Conservation (phyloP, 92 coral and sea anemone species). For the Phenganax stokvisi region DNA sequence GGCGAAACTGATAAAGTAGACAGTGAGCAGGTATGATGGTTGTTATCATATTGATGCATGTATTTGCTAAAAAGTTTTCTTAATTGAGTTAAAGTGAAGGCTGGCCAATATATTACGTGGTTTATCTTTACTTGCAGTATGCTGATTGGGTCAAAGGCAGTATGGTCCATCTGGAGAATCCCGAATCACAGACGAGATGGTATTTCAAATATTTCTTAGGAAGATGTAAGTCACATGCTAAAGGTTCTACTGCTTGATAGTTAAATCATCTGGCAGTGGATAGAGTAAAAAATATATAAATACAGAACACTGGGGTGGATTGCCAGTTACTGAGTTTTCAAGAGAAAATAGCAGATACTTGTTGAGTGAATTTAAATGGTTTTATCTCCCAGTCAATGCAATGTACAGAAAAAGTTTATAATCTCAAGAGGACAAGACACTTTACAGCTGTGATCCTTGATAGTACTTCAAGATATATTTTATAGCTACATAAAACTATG, state of each 20-base stretch:
- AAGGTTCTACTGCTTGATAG: background rate
- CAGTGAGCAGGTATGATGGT: constrained; percentile 21
- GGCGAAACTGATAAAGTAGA: constrained; percentile 68
- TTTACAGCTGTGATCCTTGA: background rate
- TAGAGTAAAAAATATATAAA: too few species aligned
- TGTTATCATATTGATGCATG: background rate
- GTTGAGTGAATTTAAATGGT: too few species aligned
- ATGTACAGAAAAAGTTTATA: too few species aligned
- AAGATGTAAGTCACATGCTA: constrained; percentile 52
- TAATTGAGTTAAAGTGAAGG: background rate
- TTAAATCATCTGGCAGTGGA: too few species aligned
- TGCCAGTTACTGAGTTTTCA: too few species aligned
- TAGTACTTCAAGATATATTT: background rate
- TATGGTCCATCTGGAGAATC: constrained; percentile 91
- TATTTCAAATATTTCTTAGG: constrained; percentile 96
- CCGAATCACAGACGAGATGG: constrained; percentile 98
- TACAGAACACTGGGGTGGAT: too few species aligned
- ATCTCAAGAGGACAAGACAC: background rate
- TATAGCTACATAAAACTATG: background rate
- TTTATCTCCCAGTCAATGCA: too few species aligned
- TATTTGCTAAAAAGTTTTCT: background rate
- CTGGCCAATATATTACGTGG: background rate
- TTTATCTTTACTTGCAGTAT: constrained; percentile 44
- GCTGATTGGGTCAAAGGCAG: constrained; percentile 64
- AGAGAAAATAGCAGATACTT: too few species aligned